Base-by-base conservation (phyloP, 2,113 vertebrate species). In the Aldabrachelys gigantea region DNA sequence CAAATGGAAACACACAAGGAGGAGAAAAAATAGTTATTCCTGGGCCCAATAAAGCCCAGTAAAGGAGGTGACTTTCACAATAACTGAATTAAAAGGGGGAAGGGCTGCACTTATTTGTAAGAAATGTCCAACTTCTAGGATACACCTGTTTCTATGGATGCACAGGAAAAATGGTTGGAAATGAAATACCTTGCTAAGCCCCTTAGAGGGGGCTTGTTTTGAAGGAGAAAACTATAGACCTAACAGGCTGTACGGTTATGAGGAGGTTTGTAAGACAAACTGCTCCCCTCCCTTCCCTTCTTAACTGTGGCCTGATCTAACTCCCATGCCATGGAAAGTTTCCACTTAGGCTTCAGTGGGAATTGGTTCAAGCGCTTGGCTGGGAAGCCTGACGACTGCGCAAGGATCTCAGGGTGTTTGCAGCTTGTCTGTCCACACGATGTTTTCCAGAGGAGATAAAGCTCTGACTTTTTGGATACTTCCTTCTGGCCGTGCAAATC, bases 381-480 rank as follows among this genome's bases (percentile, higher is more conserved):
- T 16, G 29, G 4, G 87, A 19, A 82, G 82, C 80, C 80, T 29
- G 35, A 38, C 41, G n/a, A 6, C 0, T 69, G 88, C 38, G 22
- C 82, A 27, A 21, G 35, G 82, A 82, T 84, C 47, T 87, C 85
- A 5, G 88, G 91, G 50, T 85, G 96, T 95, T 97, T 83, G 93
- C 85, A 96, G 97, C 95, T 96, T 83, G 97, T 98, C 98, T 98
- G 97, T 98, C 98, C 98, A 94, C 98, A 98, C 97, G 98, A 97
- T 96, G 97, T 92, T 97, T 94, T 98, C 97, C 97, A 96, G 85
- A 95, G 95, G 97, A 98, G 98, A 98, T 99, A 98, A 98, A 98
- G 76, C 57, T 89, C 86, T 88, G 84, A 5, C 57, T 94, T 72
- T 81, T 88, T 38, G 85, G 92, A 10, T 85, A 1, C 65, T 94